These are phyloP conservation scores for Acleris emargana DNA, from an alignment of 2,888 invertebrate genomes.

Conservation along the genomic window DNA sequence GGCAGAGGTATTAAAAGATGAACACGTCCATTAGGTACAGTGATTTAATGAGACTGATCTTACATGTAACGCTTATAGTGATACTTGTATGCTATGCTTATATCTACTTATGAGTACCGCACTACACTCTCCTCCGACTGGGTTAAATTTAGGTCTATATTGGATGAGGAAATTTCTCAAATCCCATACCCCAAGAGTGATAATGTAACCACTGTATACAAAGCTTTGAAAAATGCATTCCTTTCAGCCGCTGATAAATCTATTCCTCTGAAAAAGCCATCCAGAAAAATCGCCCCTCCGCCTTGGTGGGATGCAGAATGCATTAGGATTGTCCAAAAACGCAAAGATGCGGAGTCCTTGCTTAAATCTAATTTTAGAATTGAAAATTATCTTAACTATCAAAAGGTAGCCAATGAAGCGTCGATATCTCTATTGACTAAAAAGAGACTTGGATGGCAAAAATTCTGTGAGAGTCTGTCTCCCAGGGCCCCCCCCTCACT, in stretches of 20 bases:
- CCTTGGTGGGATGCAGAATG: conserved; percentile 2
- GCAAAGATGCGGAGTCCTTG: not conserved
- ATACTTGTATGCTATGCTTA: no score
- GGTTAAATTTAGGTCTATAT: not conserved
- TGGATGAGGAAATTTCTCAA: not conserved
- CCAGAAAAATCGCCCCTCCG: not conserved
- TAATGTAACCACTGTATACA: not conserved
- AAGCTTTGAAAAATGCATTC: not conserved
- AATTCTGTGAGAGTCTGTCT: conserved; percentile 1
- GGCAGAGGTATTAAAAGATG: no score
- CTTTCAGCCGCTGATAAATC: not conserved
- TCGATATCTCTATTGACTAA: not conserved
- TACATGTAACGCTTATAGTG: no score
- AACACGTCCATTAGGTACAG: no score
- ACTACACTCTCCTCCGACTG: no score
- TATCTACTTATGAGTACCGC: no score
- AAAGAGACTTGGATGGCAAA: conserved; percentile 1
- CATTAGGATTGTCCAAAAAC: not conserved
- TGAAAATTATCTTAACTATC: not conserved
- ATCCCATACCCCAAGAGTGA: not conserved
- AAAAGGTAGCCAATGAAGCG: not conserved
- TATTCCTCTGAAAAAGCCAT: not conserved
- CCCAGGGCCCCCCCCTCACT: not conserved
- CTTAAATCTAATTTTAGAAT: not conserved
- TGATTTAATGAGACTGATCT: no score